phyloP scores from a whole-genome alignment of 1,140 invertebrate genomes.

The Leptinotarsa undecemlineata region DNA sequence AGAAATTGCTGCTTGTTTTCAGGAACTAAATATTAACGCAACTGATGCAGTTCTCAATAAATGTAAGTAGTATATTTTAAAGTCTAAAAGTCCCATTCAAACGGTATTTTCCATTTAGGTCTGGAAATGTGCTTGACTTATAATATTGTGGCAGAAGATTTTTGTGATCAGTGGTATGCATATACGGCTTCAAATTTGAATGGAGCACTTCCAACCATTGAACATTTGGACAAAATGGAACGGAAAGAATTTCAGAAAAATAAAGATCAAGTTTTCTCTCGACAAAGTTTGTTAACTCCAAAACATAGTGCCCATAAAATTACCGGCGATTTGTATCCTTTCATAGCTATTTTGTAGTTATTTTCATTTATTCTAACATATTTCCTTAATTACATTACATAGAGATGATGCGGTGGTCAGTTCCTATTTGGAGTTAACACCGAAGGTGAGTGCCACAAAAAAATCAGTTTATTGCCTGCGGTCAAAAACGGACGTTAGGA shows the following conservation, averaged over 20 bases:
- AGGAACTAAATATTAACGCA: conserved; percentile 28
- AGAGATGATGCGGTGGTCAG: conserved; percentile 17
- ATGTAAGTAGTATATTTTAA: conserved; percentile 34
- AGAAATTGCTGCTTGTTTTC: conserved; percentile 24
- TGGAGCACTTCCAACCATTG: conserved; percentile 61
- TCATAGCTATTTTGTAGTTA: not conserved
- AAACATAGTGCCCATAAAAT: not conserved
- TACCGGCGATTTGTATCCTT: conserved; percentile 17
- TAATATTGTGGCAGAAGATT: conserved; percentile 63
- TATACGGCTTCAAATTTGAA: conserved; percentile 65
- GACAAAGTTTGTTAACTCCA: conserved; percentile 35
- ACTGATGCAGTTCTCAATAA: conserved; percentile 32
- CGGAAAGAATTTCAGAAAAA: conserved; percentile 64
- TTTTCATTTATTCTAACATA: conserved; percentile 2
- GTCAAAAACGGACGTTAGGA: conserved; percentile 29
- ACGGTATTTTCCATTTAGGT: conserved; percentile 51
- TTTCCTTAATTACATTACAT: conserved; percentile 24
- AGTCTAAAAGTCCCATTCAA: conserved; percentile 20
- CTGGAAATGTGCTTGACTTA: conserved; percentile 63
- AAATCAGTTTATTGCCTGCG: conserved; percentile 24
- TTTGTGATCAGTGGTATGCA: conserved; percentile 70
- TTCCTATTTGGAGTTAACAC: conserved; percentile 15
- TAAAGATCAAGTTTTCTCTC: conserved; percentile 28
- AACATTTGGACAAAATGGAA: conserved; percentile 62
- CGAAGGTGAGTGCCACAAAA: conserved; percentile 32